phyloP scores from a whole-genome alignment of 2,888 invertebrate species.

The Agriopis marginaria region DNA sequence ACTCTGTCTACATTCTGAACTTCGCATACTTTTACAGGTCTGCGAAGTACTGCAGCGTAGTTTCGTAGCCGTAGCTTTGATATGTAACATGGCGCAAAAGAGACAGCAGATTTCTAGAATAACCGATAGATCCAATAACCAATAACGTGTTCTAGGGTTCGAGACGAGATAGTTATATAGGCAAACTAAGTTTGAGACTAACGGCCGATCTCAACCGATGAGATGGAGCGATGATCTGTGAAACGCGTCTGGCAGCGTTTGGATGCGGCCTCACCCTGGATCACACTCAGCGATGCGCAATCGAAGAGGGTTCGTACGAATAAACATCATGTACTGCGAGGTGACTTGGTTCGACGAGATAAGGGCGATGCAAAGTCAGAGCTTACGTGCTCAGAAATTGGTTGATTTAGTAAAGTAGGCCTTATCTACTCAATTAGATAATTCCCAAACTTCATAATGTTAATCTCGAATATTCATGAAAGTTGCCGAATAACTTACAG shows the following conservation, averaged over 20 bases:
- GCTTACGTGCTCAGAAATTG: conserved; percentile 4
- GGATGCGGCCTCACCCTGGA: conserved; percentile 2
- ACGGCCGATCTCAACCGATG: conserved; percentile 12
- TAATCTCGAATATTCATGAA: conserved; percentile 32
- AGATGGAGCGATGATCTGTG: conserved; percentile 33
- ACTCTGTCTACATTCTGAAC: not conserved
- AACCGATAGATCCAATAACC: conserved; percentile 7
- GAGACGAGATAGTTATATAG: conserved; percentile 4
- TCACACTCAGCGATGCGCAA: conserved; percentile 15
- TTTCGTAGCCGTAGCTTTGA: not conserved
- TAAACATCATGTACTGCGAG: not conserved
- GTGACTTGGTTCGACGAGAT: conserved; percentile 5
- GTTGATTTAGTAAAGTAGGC: conserved; percentile 11
- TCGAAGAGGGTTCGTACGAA: conserved; percentile 8
- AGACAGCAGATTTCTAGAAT: not conserved
- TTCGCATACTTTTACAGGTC: not conserved
- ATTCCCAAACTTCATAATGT: conserved; percentile 22
- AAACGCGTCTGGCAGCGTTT: conserved; percentile 18
- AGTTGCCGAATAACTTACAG: conserved; percentile 31
- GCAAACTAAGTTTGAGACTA: conserved; percentile 29
- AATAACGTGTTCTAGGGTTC: conserved; percentile 19
- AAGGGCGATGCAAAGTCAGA: conserved; percentile 11
- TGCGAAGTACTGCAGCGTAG: not conserved
- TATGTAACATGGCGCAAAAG: not conserved
- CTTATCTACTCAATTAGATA: conserved; percentile 28